Percentiles rank a stretch among this genome's conserved stretches.
These are phyloP conservation scores for Tipula confusa DNA, from an alignment of 2,888 invertebrate genomes.

Conservation along the genomic window DNA sequence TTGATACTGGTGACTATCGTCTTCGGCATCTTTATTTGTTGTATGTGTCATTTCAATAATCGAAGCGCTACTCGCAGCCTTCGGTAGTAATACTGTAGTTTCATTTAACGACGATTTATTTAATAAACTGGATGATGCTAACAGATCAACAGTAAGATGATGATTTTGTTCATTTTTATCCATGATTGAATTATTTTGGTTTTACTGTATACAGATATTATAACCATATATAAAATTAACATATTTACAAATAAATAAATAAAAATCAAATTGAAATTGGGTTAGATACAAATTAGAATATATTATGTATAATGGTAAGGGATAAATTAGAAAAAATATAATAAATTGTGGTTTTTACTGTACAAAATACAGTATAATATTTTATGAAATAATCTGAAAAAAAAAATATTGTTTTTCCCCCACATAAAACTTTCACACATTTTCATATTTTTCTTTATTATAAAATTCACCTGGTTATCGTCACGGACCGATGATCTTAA, in stretches of 20 bases:
- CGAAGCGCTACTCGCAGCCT: conserved; percentile 30
- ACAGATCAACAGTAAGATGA: neutral
- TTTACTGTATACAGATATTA: neutral
- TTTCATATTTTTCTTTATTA: neutral
- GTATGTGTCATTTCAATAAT: conserved; percentile 33
- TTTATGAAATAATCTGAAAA: neutral
- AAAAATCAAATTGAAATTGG: neutral
- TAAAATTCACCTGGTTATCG: neutral
- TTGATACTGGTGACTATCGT: conserved; percentile 36
- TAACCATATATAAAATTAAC: neutral
- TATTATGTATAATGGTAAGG: neutral
- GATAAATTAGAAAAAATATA: neutral
- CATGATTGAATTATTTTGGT: neutral
- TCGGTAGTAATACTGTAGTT: conserved; percentile 31
- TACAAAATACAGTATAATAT: neutral
- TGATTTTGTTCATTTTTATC: conserved; percentile 20
- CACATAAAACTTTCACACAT: neutral
- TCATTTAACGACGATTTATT: neutral
- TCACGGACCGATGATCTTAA: neutral
- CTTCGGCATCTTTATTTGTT: conserved; percentile 35
- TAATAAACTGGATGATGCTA: neutral
- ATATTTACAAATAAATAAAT: neutral
- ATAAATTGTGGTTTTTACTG: neutral
- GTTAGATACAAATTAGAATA: neutral
- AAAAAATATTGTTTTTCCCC: too few species aligned